Percentiles rank a stretch among this genome's conserved stretches.
Evolutionary conservation across 2,113 vertebrate species (phyloP).

Genomic region (Phoenicopterus ruber): DNA sequence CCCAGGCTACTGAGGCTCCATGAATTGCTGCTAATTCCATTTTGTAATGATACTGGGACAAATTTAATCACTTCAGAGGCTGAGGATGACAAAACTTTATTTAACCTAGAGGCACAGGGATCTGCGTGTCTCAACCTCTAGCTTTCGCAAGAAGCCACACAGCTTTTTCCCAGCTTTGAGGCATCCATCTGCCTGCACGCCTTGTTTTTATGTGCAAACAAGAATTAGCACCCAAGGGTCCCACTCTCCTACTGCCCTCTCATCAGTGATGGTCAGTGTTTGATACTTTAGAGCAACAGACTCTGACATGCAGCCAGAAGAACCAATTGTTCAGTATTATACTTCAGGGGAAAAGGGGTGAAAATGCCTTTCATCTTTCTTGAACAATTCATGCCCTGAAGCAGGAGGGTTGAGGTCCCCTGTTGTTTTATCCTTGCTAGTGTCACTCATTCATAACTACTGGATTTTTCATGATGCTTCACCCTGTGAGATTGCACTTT

Average conservation of each 20-base stretch:
- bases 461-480: slow-evolving; percentile 19
- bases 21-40: slow-evolving; percentile 59
- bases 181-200: not conserved
- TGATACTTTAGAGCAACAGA: not conserved
- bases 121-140: not conserved
- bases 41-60: slow-evolving; percentile 61
- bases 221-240: not conserved
- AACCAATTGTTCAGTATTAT: not conserved
- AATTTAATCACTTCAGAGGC: slow-evolving; percentile 63
- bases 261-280: not conserved
- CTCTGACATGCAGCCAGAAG: not conserved
- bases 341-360: not conserved
- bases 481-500: not conserved
- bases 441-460: not conserved
- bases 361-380: slow-evolving; percentile 18
- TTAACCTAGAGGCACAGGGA: slow-evolving; percentile 33
- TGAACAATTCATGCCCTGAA: not conserved
- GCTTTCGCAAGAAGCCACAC: not conserved
- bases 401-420: not conserved
- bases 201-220: not conserved
- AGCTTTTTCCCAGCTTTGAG: not conserved
- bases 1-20: slow-evolving; percentile 4
- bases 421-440: not conserved
- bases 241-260: not conserved
- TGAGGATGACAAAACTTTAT: slow-evolving; percentile 50